Evolutionary conservation across 2,888 invertebrate genomes (phyloP).

Genomic region (Rhimphoctona megacephalus): DNA sequence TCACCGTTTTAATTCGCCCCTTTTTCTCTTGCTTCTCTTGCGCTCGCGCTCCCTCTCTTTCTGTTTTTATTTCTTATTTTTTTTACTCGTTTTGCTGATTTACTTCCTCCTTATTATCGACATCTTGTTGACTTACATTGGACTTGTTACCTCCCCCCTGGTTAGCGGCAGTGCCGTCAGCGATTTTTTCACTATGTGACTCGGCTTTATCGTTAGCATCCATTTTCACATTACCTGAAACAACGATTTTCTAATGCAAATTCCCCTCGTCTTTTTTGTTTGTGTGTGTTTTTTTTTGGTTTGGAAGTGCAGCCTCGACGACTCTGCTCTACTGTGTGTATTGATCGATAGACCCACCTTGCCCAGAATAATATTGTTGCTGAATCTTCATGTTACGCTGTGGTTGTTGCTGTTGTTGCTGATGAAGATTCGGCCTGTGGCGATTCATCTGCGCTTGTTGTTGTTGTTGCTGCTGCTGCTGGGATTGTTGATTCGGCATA

Average conservation of each 20-base stretch:
- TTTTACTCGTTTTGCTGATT: slow-evolving; percentile 83
- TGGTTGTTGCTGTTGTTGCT: slow-evolving; percentile 73
- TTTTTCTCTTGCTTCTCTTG: slow-evolving; percentile 33
- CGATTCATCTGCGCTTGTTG: slow-evolving; percentile 79
- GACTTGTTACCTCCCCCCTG: slow-evolving; percentile 80
- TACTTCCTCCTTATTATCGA: slow-evolving; percentile 83
- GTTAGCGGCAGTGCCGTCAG: slow-evolving; percentile 78
- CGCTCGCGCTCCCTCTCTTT: slow-evolving; percentile 37
- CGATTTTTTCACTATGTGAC: slow-evolving; percentile 82
- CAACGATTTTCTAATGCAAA: slow-evolving; percentile 72
- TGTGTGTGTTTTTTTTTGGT: slow-evolving; percentile 51
- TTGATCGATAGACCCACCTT: slow-evolving; percentile 83
- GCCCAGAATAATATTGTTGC: slow-evolving; percentile 86
- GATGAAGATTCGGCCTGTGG: slow-evolving; percentile 82
- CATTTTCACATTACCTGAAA: slow-evolving; percentile 83
- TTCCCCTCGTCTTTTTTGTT: slow-evolving; percentile 66
- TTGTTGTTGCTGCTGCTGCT: slow-evolving; percentile 82
- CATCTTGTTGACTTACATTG: slow-evolving; percentile 81
- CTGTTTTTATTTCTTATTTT: slow-evolving; percentile 37
- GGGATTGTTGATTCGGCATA: slow-evolving; percentile 82
- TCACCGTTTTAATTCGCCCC: slow-evolving; percentile 19
- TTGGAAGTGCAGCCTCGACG: slow-evolving; percentile 62
- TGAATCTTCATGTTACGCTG: slow-evolving; percentile 84
- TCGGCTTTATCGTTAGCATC: slow-evolving; percentile 83
- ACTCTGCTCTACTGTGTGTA: slow-evolving; percentile 68